A percentile compares a stretch with the other conserved stretches of the same genome.
Conservation (phyloP, 2,113 vertebrate genomes). For the Menura novaehollandiae region DNA sequence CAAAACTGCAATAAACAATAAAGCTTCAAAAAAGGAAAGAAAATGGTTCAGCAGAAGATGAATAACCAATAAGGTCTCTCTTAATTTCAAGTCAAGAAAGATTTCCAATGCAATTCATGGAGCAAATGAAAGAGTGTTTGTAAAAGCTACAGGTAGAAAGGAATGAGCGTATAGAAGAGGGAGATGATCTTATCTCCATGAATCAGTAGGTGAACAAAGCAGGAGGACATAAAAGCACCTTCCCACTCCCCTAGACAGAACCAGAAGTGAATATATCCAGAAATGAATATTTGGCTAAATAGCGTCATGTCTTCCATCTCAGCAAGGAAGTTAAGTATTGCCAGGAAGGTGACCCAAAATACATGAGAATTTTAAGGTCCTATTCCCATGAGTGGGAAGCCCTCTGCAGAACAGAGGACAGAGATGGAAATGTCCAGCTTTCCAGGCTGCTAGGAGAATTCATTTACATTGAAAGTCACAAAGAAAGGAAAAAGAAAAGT, state of each 20-base stretch:
- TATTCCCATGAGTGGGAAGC: neutral
- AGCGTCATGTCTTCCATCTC: neutral
- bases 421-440: neutral
- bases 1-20: neutral
- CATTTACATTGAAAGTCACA: neutral
- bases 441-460: neutral
- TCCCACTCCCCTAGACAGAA: neutral
- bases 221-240: neutral
- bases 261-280: neutral
- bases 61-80: neutral
- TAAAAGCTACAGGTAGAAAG: neutral
- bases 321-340: neutral
- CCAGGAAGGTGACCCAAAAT: neutral
- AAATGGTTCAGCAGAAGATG: neutral
- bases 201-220: neutral
- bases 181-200: neutral
- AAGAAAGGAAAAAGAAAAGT: neutral
- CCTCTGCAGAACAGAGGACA: neutral
- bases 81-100: neutral
- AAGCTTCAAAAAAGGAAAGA: neutral
- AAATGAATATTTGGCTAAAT: neutral
- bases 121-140: neutral
- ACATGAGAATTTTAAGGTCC: neutral
- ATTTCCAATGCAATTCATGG: neutral
- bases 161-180: neutral